Base-by-base conservation (phyloP, 2,888 invertebrate species). In the Dioctria linearis region DNA sequence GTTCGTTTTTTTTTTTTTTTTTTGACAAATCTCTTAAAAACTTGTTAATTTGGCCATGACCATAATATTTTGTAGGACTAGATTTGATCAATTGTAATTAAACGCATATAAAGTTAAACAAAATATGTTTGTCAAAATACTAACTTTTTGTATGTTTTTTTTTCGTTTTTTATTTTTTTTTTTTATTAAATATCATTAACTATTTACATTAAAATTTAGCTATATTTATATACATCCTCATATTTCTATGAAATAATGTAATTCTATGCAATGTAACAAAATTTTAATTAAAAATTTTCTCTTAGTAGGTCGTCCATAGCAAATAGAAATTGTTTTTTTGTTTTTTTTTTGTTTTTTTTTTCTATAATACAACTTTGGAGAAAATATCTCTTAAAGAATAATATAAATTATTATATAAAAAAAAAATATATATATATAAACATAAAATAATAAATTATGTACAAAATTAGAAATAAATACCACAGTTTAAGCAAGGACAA, bases 381-480 rank as follows among this genome's bases (percentile, higher is more conserved):
- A 61, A 67, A 75, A 75, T 57, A 59, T 43, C 40, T 61, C 46
- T 69, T 79, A 46, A 59, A 79, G n/a, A 61, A 79, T 69, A 79
- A 43, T 69, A 79, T 46, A 79, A 69, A 59, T 71, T 71, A 63
- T 67, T 69, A 69, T 65, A 69, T 69, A 25, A 25, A 25, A 25
- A 25, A 25, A 25, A 25, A 1, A 25, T 25, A 25, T 25, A 25
- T 25, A 25, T 25, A 25, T 25, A 25, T 25, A 13, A 78, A 78
- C 39, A 51, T 67, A 67, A 49, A 79, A 79, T 67, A 66, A 79
- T 71, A 66, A 67, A 57, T 79, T 79, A 79, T 79, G 37, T 79
- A 79, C 71, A 69, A 79, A 79, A 65, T 79, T 80, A 66, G 73
- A 80, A 73, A 80, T 80, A 80, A 80, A 80, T 80, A 80, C 80